phyloP scores from a whole-genome alignment of 2,888 invertebrate species.

The Mesochorus sp. region DNA sequence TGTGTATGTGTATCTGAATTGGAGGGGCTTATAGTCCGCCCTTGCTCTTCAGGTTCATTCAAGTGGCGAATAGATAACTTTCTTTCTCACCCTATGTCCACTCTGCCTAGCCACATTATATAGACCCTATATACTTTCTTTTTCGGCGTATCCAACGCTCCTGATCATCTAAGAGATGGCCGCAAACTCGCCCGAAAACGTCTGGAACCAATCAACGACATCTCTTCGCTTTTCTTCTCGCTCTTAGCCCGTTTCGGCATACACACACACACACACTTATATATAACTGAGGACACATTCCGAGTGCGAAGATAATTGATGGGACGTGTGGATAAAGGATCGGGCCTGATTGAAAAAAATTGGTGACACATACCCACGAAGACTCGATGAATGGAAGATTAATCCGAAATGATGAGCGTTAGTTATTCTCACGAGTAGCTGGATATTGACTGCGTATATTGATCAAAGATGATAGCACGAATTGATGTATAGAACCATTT shows the following conservation, averaged over 20 bases:
- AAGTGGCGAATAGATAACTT: constrained; percentile 41
- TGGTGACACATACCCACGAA: constrained; percentile 26
- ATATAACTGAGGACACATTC: constrained; percentile 20
- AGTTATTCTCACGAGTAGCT: constrained; percentile 23
- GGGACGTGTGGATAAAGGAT: constrained; percentile 30
- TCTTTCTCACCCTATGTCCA: constrained; percentile 44
- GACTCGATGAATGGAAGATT: constrained; percentile 21
- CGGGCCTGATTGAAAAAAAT: constrained; percentile 50
- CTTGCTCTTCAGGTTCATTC: constrained; percentile 13
- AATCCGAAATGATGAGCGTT: constrained; percentile 6
- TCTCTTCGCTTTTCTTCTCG: constrained; percentile 18
- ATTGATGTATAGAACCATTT: too few species aligned
- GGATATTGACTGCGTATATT: neutral
- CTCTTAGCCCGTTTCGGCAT: neutral
- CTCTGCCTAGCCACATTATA: constrained; percentile 6
- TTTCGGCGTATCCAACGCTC: constrained; percentile 19
- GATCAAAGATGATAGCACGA: neutral
- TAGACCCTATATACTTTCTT: neutral
- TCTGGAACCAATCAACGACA: constrained; percentile 64
- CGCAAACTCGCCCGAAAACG: constrained; percentile 58
- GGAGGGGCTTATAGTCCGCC: constrained; percentile 30
- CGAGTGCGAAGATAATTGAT: constrained; percentile 14
- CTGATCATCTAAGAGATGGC: constrained; percentile 55
- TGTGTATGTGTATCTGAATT: constrained; percentile 19
- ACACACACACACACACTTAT: neutral